Percentiles rank a stretch among this genome's conserved stretches.
These are phyloP conservation scores for Xestobium rufovillosum DNA, from an alignment of 2,888 invertebrate species.

Conservation along the genomic window DNA sequence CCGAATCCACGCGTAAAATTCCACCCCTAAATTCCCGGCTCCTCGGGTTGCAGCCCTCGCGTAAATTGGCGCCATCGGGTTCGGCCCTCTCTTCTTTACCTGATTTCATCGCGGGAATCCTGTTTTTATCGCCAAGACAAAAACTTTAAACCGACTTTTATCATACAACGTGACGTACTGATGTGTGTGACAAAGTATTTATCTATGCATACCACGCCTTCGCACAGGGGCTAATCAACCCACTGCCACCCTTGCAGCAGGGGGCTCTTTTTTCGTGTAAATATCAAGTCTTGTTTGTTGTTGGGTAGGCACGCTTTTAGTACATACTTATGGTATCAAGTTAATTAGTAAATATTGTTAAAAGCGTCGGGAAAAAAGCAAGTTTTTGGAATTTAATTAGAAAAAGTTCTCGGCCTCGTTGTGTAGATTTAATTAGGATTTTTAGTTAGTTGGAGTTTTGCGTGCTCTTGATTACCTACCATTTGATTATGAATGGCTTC, in stretches of 20 bases:
- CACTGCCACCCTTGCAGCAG: constrained; percentile 1
- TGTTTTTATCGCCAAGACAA: constrained; percentile 1
- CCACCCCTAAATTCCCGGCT: constrained; percentile 34
- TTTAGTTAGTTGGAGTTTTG: too few relatives aligned
- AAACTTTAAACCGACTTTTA: constrained; percentile 1
- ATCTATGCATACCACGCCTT: constrained; percentile 30
- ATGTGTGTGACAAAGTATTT: constrained; percentile 27
- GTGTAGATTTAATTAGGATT: too few relatives aligned
- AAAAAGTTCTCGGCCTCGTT: too few relatives aligned
- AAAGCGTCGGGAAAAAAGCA: too few relatives aligned
- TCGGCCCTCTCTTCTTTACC: constrained; percentile 9
- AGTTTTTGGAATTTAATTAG: too few relatives aligned
- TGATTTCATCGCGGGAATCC: constrained; percentile 7
- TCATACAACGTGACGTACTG: constrained; percentile 12
- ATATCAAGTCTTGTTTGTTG: background rate
- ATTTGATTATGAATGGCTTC: too few relatives aligned
- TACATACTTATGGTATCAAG: constrained; percentile 1
- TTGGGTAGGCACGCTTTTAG: background rate
- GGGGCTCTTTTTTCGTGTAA: too few relatives aligned
- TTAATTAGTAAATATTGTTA: constrained; percentile 2
- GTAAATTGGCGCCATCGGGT: constrained; percentile 18
- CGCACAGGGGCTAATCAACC: too few relatives aligned
- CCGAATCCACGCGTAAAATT: constrained; percentile 40
- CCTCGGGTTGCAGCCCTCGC: constrained; percentile 21
- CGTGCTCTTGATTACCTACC: too few relatives aligned